These are phyloP conservation scores for Chiloscyllium plagiosum DNA, from an alignment of 2,113 vertebrate genomes.

Conservation along the genomic window DNA sequence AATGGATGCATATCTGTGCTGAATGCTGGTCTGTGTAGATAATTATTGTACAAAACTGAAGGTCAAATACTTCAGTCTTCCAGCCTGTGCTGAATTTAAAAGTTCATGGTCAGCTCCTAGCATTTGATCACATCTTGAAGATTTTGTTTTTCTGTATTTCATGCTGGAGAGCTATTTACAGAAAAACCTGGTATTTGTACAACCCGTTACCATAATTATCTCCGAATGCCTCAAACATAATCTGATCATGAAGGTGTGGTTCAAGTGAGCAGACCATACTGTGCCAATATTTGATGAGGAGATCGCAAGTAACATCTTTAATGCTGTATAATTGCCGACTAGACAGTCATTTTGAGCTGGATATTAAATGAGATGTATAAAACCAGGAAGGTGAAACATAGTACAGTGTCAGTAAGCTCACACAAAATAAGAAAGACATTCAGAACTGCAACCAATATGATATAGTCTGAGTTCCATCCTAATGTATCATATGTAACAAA, in stretches of 20 bases:
- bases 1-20: not conserved
- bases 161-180: not conserved
- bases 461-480: too few species aligned
- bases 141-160: not conserved
- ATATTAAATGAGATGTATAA: not conserved
- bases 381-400: not conserved
- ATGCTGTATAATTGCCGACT: not conserved
- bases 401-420: too few species aligned
- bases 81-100: not conserved
- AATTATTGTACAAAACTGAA: conserved; percentile 3
- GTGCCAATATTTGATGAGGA: not conserved
- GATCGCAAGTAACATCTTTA: not conserved
- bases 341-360: not conserved
- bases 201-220: not conserved
- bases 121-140: not conserved
- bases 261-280: not conserved
- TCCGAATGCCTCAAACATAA: not conserved
- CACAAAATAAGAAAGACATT: too few species aligned
- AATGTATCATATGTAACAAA: too few species aligned
- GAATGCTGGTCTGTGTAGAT: not conserved
- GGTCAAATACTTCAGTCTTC: not conserved
- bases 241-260: not conserved
- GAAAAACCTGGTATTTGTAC: not conserved
- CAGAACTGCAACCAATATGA: too few species aligned
- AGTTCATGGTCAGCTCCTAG: not conserved